Evolutionary conservation across 2,113 vertebrate genomes (phyloP), one percentile per base, ranked within the genome.

Genomic region (Sceloporus tristichus): DNA sequence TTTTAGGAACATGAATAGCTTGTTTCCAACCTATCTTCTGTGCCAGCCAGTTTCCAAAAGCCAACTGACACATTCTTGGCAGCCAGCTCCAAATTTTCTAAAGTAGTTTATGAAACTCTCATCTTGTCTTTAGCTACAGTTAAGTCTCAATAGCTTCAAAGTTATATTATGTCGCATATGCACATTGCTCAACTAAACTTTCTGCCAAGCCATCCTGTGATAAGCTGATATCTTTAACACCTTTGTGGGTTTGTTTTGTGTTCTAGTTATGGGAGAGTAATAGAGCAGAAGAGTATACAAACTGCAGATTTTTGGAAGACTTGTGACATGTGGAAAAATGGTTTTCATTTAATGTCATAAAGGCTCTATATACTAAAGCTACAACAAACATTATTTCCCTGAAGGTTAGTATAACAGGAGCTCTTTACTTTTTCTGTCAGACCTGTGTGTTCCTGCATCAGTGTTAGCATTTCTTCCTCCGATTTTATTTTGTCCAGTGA

Each of bases 401-500:
- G 66, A 68, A 14, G 70, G 40, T 87, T 82, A 59, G 38, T 70
- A 34, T 9, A 74, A 21, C 34, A 62, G 68, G 87, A 76, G 73
- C 59, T 14, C 29, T 79, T 38, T 34, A 1, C 71, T 88, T 81
- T 82, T 4, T 66, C 89, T 87, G 34, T 74, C 81, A 91, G 65
- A 89, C 54, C 77, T 23, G 80, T 3, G 79, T 27, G 87, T 86
- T 48, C 68, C 79, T 70, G 79, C 89, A 87, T 68, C 73, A 84
- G 2, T 3, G 0, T 80, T 70, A 54, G 1, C 66, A 48, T 83
- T 85, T 9, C 19, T 73, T 42, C 53, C 80, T 80, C 42, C 21
- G 23, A 29, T 89, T 10, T 86, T 91, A 25, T 78, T 94, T 92
- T 87, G 1, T 84, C 76, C 25, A 14, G 0, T n/a, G 13, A 87